These are phyloP conservation scores for Pomacea canaliculata DNA, from an alignment of 2,888 invertebrate species.

Conservation along the genomic window DNA sequence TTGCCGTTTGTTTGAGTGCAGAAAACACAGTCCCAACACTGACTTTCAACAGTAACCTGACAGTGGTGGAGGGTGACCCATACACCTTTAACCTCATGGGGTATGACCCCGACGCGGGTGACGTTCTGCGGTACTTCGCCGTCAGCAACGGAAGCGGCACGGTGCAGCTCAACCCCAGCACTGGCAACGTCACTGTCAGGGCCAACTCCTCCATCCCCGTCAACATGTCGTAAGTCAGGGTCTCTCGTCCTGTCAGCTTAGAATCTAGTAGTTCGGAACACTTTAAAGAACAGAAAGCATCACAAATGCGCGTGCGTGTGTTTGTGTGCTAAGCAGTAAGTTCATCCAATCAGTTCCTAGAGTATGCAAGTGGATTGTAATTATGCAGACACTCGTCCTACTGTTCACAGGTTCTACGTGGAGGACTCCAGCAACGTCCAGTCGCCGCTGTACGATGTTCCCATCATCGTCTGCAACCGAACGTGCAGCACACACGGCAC, in stretches of 20 bases:
- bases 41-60: background rate
- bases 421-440: conserved; percentile 12
- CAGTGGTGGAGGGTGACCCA: background rate
- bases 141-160: background rate
- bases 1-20: background rate
- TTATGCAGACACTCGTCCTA: background rate
- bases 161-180: background rate
- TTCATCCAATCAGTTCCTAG: no score
- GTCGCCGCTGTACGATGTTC: conserved; percentile 16
- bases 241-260: no score
- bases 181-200: conserved; percentile 7
- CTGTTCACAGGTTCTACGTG: conserved; percentile 5
- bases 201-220: conserved; percentile 1
- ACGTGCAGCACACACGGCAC: conserved; percentile 20
- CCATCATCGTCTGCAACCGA: conserved; percentile 20
- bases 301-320: no score
- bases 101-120: background rate
- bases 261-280: no score
- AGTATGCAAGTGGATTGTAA: no score
- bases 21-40: conserved; percentile 14
- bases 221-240: background rate
- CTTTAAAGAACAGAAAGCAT: no score
- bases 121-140: conserved; percentile 3
- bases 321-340: no score
- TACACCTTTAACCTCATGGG: conserved; percentile 10